phyloP scores from a whole-genome alignment of 2,888 invertebrate species.

The Agrilus mali region DNA sequence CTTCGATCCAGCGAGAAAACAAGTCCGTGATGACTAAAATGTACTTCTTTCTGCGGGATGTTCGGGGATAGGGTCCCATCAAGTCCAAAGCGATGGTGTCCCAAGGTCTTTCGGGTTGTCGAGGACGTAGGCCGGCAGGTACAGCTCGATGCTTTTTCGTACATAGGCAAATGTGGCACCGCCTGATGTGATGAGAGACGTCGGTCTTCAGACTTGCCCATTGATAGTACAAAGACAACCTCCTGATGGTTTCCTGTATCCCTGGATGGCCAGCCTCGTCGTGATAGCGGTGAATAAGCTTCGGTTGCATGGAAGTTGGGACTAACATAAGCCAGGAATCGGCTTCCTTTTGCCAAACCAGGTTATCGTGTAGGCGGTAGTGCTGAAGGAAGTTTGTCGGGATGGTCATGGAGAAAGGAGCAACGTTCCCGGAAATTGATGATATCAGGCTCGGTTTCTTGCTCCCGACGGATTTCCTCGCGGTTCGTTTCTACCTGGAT shows the following conservation, averaged over 20 bases:
- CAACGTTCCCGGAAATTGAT: constrained; percentile 6
- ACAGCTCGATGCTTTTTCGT: constrained; percentile 6
- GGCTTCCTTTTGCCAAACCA: neutral
- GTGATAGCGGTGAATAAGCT: constrained; percentile 5
- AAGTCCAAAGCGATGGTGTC: constrained; percentile 7
- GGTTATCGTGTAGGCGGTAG: neutral
- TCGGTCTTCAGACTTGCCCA: no score
- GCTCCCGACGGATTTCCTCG: constrained; percentile 4
- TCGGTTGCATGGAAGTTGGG: neutral
- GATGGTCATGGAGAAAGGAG: no score
- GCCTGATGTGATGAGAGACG: constrained; percentile 15
- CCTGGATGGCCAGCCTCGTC: constrained; percentile 15
- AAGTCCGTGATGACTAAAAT: no score
- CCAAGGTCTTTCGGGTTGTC: constrained; percentile 5
- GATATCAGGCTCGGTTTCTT: constrained; percentile 15
- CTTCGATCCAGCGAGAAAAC: no score
- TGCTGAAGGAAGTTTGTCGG: no score
- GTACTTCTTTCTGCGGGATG: no score
- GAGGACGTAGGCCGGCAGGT: constrained; percentile 5
- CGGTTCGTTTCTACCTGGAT: no score
- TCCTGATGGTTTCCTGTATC: constrained; percentile 12
- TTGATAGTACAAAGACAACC: constrained; percentile 3
- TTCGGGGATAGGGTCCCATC: no score
- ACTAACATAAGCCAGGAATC: neutral
- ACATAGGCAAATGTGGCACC: constrained; percentile 5